Base-by-base conservation (phyloP, 1,140 invertebrate genomes). In the Lordiphosa mommai region DNA sequence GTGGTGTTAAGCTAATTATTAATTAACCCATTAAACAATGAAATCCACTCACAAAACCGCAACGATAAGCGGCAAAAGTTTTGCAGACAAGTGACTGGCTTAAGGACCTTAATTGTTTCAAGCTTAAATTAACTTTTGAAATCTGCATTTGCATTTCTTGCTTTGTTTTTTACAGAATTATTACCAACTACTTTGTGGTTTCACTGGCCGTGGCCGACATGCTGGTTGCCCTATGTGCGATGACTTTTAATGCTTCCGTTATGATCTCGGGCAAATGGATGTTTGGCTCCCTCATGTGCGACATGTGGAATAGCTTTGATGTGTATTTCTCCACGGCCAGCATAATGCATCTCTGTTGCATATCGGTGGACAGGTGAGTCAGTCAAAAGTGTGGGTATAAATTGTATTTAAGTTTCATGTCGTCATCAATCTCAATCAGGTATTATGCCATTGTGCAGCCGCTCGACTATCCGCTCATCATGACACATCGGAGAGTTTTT, bases 151-250 rank as follows among this genome's bases (percentile, higher is more conserved):
- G 14, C 13, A 3, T 12, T 14, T 34, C 44, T 16, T 10, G 46
- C 10, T 30, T n/a, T 3, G 16, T n/a, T 12, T 33, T 51, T 53
- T 65, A 37, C 67, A 82, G 77, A 59, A 94, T 96, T 7, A 96
- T 97, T 52, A 98, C 97, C n/a, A 98, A 98, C 89, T 97, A 96
- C 87, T 98, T 98, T 89, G 96, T 98, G 20, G 96, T 98, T 3
- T 98, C 96, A 0, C 89, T 98, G 38, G 95, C 96, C 0, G 90
- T 96, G 27, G 96, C 96, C 0, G 96, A 98, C 84, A 95, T 96
- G 92, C 89, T 97, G n/a, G 96, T 98, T 0, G 96, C 96, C 0
- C 92, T 97, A 10, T 94, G 96, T 90, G 96, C 95, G 1, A 96
- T 97, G 97, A 96, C 96, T 40, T 98, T 98, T 89, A 98, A 97